Evolutionary conservation across 2,797 vertebrate genomes (phyloP), one percentile per base, ranked within the genome.

Genomic region (Staurois parvus): DNA sequence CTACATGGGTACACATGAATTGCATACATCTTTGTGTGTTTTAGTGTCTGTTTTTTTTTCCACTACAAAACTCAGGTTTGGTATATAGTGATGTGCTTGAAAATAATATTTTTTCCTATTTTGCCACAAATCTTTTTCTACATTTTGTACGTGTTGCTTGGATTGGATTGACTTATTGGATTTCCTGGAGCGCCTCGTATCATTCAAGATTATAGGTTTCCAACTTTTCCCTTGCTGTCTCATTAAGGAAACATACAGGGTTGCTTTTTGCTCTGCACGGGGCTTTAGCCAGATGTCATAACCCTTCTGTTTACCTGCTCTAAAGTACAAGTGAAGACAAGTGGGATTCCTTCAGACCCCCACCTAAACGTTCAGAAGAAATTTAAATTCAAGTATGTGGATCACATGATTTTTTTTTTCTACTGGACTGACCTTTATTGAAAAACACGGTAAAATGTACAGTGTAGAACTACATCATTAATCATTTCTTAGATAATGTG

Each of bases 171-270:
- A 75, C 45, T 79, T 85, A 75, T 75, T 85, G 84, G 70, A 80
- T 74, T 79, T 80, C 72, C 70, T 85, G 72, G 69, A 66, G 76
- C 30, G 62, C 34, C 64, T 85, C 34, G 28, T 69, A 85, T 69
- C 40, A 62, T 26, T 85, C n/a, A 68, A 85, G 62, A 85, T 80
- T 85, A 79, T 32, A 85, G 84, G 69, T 79, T 76, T 74, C 72
- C 56, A 74, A 79, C 42, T 75, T 80, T 73, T 80, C 84, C 84
- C 84, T 85, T 80, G 84, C 84, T 42, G 84, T 85, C 84, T 85
- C 84, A 86, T 86, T 86, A 86, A 83, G 48, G 72, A 86, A 72
- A 30, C 64, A 81, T 24, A 29, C 84, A 86, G 79, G 37, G 72
- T 86, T 48, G 74, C 30, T 86, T 52, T 69, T 70, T 75, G 5